Evolutionary conservation across 2,797 vertebrate genomes (phyloP), one percentile per base, ranked within the genome.

Genomic region (Epinephelus coioides): DNA sequence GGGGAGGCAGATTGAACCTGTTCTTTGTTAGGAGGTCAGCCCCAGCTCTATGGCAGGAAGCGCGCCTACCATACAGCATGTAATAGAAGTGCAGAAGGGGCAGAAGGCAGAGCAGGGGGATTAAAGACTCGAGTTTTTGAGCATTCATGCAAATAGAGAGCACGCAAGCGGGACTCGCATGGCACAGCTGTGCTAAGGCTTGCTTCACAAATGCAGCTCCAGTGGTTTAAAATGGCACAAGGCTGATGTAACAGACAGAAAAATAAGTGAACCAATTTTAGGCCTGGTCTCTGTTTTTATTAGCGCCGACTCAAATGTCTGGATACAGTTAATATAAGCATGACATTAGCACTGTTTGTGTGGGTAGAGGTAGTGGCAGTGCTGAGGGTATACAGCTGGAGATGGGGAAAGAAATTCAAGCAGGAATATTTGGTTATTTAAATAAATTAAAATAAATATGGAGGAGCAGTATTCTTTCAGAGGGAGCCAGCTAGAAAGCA

Each of bases 1-100:
- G 91, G 95, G 96, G 95, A 92, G 88, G 94, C 91, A 92, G 91
- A 92, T 95, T 93, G 89, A 96, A 96, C 94, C 96, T 96, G 97
- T 96, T 96, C 96, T 97, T 95, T 96, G 97, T 95, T 96, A 94
- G 90, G 96, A 95, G 97, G 97, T 97, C 97, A 96, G 90, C 74
- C 91, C 90, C 82, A 81, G 94, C 95, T 95, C 94, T 93, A 92
- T 87, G 93, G 89, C 92, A 92, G 90, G 94, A 94, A 93, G 82
- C 84, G 54, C 88, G 86, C 38, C 81, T 96, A 96, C 97, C 97
- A 78, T 81, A 90, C 56, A 85, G 5, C 76, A 59, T 78, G 59
- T 93, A 97, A 94, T 91, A 97, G 95, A 92, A 0, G 95, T 4
- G 95, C 97, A 96, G 34, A 17, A 50, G 47, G 65, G 64, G 38